Evolutionary conservation across 2,113 vertebrate genomes (phyloP).

Genomic region (Tenrec ecaudatus): DNA sequence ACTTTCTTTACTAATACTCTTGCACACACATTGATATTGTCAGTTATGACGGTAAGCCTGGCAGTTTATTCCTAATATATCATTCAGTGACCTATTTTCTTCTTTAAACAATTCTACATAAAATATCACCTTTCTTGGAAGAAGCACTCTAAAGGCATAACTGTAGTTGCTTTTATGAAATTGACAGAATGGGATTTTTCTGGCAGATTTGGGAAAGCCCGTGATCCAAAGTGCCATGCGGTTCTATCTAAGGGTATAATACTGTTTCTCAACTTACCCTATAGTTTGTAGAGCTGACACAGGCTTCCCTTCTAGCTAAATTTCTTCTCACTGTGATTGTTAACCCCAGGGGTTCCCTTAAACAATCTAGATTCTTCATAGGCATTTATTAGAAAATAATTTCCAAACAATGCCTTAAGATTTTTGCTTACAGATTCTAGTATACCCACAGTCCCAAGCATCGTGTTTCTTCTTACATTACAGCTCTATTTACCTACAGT

Average conservation of each 20-base stretch:
- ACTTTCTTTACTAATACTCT: background rate
- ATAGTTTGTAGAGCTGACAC: no score
- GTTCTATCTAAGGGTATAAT: background rate
- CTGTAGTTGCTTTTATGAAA: background rate
- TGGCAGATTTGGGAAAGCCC: background rate
- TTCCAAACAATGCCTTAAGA: background rate
- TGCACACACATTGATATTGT: background rate
- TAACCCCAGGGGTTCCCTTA: conserved; percentile 1
- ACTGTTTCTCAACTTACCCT: no score
- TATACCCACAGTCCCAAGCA: background rate
- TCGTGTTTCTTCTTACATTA: background rate
- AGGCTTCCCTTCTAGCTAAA: background rate
- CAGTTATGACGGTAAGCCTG: background rate
- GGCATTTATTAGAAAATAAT: conserved; percentile 40
- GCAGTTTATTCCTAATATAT: background rate
- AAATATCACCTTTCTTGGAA: background rate
- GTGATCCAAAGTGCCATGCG: conserved; percentile 1
- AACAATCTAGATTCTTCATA: background rate
- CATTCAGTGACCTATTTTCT: background rate
- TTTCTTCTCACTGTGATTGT: background rate
- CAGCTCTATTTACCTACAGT: background rate
- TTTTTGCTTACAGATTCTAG: background rate
- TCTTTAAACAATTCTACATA: conserved; percentile 15
- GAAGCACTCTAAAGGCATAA: background rate
- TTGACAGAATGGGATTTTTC: background rate